Evolutionary conservation across 2,888 invertebrate species (phyloP).

Genomic region (Toxonevra muliebris): DNA sequence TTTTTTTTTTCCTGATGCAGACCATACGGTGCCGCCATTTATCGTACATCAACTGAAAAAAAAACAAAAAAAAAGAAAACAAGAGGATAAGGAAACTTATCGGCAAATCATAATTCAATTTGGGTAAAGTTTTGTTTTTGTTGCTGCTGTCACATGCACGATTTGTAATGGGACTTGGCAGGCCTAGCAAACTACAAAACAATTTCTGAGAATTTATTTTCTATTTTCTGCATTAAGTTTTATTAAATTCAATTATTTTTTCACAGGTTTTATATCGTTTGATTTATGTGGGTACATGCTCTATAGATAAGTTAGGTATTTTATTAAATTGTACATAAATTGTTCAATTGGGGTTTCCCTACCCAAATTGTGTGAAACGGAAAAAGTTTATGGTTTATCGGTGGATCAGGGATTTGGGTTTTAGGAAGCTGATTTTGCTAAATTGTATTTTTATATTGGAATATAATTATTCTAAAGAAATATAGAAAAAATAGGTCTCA

Average conservation of each 20-base stretch:
- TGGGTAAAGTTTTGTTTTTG: background rate
- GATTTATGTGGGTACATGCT: background rate
- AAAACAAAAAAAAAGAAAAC: background rate
- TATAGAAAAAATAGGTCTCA: too few species aligned
- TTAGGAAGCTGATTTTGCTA: too few species aligned
- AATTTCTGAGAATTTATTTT: background rate
- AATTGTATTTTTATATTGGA: too few species aligned
- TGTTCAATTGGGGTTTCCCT: too few species aligned
- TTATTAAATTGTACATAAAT: too few species aligned
- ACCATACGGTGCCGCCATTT: constrained; percentile 25
- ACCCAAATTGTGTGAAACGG: too few species aligned
- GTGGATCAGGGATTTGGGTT: too few species aligned
- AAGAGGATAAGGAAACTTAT: constrained; percentile 12
- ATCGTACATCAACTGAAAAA: background rate
- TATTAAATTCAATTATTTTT: background rate
- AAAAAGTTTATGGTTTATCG: too few species aligned
- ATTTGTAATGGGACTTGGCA: background rate
- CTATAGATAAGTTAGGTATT: too few species aligned
- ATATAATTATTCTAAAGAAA: too few species aligned
- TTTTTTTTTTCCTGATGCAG: constrained; percentile 6
- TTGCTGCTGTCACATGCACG: constrained; percentile 4
- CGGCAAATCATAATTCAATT: constrained; percentile 19
- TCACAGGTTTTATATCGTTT: background rate
- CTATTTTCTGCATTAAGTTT: constrained; percentile 10
- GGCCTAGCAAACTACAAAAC: background rate